phyloP scores from a whole-genome alignment of 2,888 invertebrate species.

The Eilema griseolum region DNA sequence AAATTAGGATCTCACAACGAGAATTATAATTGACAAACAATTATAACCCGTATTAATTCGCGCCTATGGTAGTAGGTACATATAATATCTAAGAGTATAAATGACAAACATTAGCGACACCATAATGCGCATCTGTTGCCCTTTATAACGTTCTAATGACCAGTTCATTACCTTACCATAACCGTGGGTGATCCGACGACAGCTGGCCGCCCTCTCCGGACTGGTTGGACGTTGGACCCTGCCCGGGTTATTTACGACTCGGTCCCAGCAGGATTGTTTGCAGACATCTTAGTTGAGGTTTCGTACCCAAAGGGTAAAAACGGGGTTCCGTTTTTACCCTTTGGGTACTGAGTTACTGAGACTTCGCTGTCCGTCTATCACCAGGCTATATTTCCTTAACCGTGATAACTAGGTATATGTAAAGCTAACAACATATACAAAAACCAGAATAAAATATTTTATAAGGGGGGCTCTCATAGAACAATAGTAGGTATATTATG shows the following conservation, averaged over 20 bases:
- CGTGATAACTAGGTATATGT: too few species aligned
- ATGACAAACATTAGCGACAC: constrained; percentile 21
- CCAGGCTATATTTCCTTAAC: too few species aligned
- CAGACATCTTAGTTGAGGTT: too few species aligned
- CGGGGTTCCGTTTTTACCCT: too few species aligned
- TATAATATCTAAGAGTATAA: constrained; percentile 9
- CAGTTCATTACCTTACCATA: constrained; percentile 41
- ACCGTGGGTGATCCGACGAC: constrained; percentile 24
- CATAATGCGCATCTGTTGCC: constrained; percentile 24
- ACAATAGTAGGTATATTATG: too few species aligned
- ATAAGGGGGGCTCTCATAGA: too few species aligned
- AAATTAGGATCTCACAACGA: background rate
- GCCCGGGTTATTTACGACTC: constrained; percentile 29
- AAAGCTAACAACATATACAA: too few species aligned
- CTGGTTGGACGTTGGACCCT: background rate
- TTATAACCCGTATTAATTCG: background rate
- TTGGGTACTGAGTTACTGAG: too few species aligned
- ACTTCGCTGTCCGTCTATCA: too few species aligned
- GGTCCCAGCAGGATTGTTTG: constrained; percentile 18
- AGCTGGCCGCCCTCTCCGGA: constrained; percentile 20
- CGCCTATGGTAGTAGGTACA: background rate
- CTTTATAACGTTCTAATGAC: constrained; percentile 44
- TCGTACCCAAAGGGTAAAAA: too few species aligned
- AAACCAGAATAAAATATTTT: too few species aligned
- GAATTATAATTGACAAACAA: too few species aligned